Evolutionary conservation across 1,140 invertebrate genomes (phyloP), one percentile per base, ranked within the genome.

Genomic region (Cherax destructor): DNA sequence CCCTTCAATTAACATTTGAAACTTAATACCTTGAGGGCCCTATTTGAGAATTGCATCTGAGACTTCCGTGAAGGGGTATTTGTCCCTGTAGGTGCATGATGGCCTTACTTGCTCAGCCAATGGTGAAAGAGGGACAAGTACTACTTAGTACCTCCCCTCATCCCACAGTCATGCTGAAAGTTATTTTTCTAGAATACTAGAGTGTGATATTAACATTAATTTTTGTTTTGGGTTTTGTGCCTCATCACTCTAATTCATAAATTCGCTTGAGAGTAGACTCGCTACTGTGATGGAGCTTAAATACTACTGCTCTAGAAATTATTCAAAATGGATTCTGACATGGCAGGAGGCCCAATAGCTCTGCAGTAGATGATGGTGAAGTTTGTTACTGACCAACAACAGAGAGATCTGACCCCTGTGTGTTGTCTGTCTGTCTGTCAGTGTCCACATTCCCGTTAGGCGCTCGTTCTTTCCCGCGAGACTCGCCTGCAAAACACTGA

Each of bases 371-470:
- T 89, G 87, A 83, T 91, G 89, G 90, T 83, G 90, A 86, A 91
- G 83, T 87, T 91, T 86, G 79, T 83, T 80, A 91, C 76, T 86
- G 81, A 86, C 83, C 76, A 91, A 86, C 90, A 91, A 83, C 84
- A 87, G 77, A 91, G 90, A 86, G 85, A 81, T 86, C 91, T 92
- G 86, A 92, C 91, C 91, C 86, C 83, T 83, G 85, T 91, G 90
- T 86, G 78, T 92, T 92, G 86, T 92, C 81, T 92, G 81, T 85
- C 83, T 92, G 91, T 92, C 90, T 91, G 86, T 92, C 87, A 92
- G 92, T 92, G 92, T 92, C 86, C 92, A 92, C 92, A 92, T 92
- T 92, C 92, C 92, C 77, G 92, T 92, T 92, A 92, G 92, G 87
- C 92, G 92, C 83, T 89, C 92, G 83, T 89, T 90, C 83, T 86